phyloP scores from a whole-genome alignment of 2,888 invertebrate genomes.

The Phortica okadai region DNA sequence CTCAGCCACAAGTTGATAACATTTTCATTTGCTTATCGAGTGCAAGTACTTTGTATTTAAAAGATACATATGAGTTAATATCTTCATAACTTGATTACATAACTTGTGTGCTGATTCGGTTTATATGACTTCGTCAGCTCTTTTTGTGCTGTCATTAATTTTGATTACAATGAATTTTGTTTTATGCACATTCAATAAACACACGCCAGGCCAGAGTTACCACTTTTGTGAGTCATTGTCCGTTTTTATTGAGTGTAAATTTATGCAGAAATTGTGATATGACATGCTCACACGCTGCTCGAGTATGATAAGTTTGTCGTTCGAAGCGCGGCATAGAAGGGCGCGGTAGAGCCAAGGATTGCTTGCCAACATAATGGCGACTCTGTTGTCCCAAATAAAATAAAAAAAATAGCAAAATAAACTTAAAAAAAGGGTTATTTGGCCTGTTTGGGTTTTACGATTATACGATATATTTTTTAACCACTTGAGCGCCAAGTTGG shows the following conservation, averaged over 20 bases:
- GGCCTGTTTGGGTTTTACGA: slow-evolving; percentile 8
- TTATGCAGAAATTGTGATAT: neutral
- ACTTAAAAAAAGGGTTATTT: neutral
- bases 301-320: neutral
- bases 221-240: neutral
- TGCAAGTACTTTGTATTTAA: too few species aligned
- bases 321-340: neutral
- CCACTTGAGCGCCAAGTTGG: slow-evolving; percentile 11
- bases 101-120: too few species aligned
- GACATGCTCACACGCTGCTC: neutral
- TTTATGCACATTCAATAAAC: slow-evolving; percentile 5
- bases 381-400: neutral
- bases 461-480: slow-evolving; percentile 19
- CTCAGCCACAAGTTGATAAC: too few species aligned
- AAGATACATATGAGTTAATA: too few species aligned
- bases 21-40: too few species aligned
- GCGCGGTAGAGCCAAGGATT: neutral
- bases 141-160: too few species aligned
- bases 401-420: too few species aligned
- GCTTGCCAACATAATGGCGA: neutral
- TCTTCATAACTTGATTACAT: too few species aligned
- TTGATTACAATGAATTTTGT: neutral
- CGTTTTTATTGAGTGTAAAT: slow-evolving; percentile 24
- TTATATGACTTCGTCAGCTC: too few species aligned
- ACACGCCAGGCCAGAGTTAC: neutral